Percentiles rank a stretch among this genome's conserved stretches.
phyloP scores from a whole-genome alignment of 2,113 vertebrate species.

The Gavia stellata region DNA sequence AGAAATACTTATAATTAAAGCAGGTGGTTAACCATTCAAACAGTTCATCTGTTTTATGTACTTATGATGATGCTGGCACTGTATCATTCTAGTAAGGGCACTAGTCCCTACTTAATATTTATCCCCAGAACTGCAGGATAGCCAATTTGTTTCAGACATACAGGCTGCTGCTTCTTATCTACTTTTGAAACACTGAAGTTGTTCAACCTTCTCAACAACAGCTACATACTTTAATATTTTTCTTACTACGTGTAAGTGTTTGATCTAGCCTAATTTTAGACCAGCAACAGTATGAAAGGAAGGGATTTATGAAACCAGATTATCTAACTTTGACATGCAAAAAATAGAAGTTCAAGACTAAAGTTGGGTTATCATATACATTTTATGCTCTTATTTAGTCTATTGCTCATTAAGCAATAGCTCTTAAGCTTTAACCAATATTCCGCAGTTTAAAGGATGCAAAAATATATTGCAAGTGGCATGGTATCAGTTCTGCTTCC shows the following conservation, averaged over 20 bases:
- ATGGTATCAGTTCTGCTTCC: background rate
- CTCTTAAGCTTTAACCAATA: background rate
- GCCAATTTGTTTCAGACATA: background rate
- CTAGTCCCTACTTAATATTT: background rate
- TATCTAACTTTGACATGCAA: background rate
- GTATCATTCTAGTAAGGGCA: background rate
- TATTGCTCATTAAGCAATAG: background rate
- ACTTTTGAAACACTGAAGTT: background rate
- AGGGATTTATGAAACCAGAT: background rate
- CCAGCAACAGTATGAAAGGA: background rate
- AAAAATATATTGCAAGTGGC: background rate
- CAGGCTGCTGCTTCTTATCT: background rate
- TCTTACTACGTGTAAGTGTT: background rate
- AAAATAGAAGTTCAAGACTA: background rate
- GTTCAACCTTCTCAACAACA: background rate
- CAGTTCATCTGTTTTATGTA: background rate
- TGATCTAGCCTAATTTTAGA: background rate
- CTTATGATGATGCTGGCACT: background rate
- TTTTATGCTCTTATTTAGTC: background rate
- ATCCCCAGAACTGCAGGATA: background rate
- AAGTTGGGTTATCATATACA: background rate
- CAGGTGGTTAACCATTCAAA: background rate
- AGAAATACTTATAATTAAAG: background rate
- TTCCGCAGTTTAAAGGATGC: background rate
- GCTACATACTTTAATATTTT: background rate